A percentile compares a stretch with the other conserved stretches of the same genome.
phyloP scores from a whole-genome alignment of 2,888 invertebrate species.

The Ditylenchus weischeri region DNA sequence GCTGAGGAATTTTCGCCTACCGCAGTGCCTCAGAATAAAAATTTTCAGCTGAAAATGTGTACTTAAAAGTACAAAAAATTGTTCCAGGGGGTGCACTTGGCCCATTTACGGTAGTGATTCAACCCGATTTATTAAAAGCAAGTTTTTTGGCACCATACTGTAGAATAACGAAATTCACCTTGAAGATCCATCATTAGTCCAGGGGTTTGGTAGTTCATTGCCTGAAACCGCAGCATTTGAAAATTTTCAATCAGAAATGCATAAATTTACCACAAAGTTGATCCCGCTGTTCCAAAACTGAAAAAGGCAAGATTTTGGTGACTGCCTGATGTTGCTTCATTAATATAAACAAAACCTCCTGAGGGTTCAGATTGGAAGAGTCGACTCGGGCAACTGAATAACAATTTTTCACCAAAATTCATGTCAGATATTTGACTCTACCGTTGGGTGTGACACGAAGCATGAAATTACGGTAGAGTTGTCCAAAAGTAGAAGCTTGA shows the following conservation, averaged over 20 bases:
- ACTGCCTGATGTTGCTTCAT: neutral
- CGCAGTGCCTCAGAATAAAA: no score
- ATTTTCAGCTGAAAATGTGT: no score
- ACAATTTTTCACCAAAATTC: no score
- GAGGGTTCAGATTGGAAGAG: slow-evolving; percentile 61
- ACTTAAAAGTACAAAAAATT: no score
- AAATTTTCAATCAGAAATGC: no score
- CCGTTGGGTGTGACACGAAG: slow-evolving; percentile 64
- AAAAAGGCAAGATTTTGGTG: no score
- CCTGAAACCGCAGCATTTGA: slow-evolving; percentile 58
- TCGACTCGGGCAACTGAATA: slow-evolving; percentile 62
- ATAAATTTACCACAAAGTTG: slow-evolving; percentile 58
- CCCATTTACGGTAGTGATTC: no score
- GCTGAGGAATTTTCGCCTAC: no score
- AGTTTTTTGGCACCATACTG: no score
- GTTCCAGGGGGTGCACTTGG: no score
- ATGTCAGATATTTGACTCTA: no score
- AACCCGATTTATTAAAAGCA: no score
- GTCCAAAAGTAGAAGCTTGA: slow-evolving; percentile 61
- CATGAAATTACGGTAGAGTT: slow-evolving; percentile 58
- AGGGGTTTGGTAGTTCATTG: slow-evolving; percentile 67
- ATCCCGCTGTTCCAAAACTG: slow-evolving; percentile 65
- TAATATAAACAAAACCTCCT: neutral
- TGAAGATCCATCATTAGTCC: slow-evolving; percentile 68
- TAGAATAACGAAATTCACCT: slow-evolving; percentile 26